Base-by-base conservation (phyloP, 2,888 invertebrate species). In the Chaetoderma sp. region DNA sequence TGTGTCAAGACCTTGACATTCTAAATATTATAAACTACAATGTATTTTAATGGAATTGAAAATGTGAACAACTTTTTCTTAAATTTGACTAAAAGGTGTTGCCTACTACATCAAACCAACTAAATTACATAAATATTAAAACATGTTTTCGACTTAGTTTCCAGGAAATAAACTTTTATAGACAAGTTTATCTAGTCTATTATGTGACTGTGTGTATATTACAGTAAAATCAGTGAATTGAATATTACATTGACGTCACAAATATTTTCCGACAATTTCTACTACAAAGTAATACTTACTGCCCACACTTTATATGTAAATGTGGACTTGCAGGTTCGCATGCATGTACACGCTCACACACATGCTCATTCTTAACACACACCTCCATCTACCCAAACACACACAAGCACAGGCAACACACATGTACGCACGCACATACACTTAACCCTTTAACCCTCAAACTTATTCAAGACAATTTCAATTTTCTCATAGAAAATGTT, bases 341-440 rank as follows among this genome's bases (percentile, higher is more conserved):
- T 21, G 5, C 44, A 56, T 2, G 3, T 56, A 62, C 56, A 56
- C 39, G 44, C 54, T 56, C 62, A n/a, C n/a, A n/a, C n/a, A 39
- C 39, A 10, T 1, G 47, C 57, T 57, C 30, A 23, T 25, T 16
- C 45, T 36, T 33, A 36, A 30, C 28, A 42, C 50, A 58, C 56
- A 47, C 63, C 56, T 57, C 28, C 56, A 58, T 36, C 28, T 27
- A 47, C 36, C 59, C 50, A 58, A 27, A 39, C 39, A 45, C 55
- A 56, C 45, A 56, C 32, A 45, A 32, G 47, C 45, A 47, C 21
- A n/a, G n/a, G n/a, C n/a, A n/a, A n/a, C n/a, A n/a, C n/a, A n/a
- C n/a, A n/a, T n/a, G n/a, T n/a, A n/a, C 18, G 4, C 21, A 45
- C 16, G 16, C 32, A 60, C 21, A 60, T 28, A 60, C 28, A 59